Conservation (phyloP, 2,888 invertebrate genomes). For the Ommatoiulus sabulosus region DNA sequence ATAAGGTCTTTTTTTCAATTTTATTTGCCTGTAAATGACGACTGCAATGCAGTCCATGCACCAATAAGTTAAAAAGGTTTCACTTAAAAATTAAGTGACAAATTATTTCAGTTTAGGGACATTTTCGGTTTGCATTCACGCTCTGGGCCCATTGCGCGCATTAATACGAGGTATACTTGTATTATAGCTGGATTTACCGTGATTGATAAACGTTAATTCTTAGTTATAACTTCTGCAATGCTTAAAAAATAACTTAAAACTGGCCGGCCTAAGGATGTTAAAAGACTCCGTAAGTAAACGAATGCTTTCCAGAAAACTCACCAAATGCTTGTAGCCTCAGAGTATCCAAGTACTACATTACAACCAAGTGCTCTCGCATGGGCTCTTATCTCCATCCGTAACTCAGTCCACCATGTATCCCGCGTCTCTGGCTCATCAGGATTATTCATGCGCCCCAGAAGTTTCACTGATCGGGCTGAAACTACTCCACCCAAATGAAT, state of each 20-base stretch:
- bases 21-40: no score
- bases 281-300: no score
- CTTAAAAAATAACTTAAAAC: not conserved
- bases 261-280: not conserved
- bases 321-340: constrained; percentile 94
- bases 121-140: no score
- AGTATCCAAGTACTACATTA: constrained; percentile 93
- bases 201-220: no score
- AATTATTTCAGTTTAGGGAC: no score
- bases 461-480: constrained; percentile 84
- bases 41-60: no score
- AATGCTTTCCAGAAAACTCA: constrained; percentile 66
- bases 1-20: no score
- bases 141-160: no score
- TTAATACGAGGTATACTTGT: no score
- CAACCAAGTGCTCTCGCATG: constrained; percentile 93
- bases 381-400: constrained; percentile 93
- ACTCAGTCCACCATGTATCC: constrained; percentile 97
- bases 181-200: no score
- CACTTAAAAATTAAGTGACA: no score
- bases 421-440: constrained; percentile 90
- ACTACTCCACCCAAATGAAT: constrained; percentile 88
- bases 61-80: no score
- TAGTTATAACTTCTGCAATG: not conserved
- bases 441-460: constrained; percentile 83